Conservation (phyloP, 53 echinoderm and acorn worm genomes). For the Holothuria leucospilota region DNA sequence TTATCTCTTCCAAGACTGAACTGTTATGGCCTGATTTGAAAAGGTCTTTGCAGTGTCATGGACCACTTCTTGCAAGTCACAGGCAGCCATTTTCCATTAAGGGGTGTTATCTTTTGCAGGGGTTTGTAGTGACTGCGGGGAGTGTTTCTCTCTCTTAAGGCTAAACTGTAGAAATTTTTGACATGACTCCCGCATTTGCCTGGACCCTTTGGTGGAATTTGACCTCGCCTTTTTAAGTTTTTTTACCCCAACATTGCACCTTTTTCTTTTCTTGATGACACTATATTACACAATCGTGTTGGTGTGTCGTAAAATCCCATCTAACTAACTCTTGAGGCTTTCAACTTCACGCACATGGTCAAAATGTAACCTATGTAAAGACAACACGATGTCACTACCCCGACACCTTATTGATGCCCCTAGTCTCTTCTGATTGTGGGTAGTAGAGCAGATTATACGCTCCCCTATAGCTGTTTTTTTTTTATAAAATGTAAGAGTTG, state of each 20-base stretch:
- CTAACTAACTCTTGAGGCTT: no score
- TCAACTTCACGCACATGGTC: conserved; percentile 8
- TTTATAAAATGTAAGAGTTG: no score
- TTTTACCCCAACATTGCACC: no score
- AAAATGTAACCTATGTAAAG: not conserved
- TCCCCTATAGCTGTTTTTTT: no score
- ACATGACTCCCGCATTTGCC: no score
- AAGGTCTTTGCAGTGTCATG: conserved; percentile 11
- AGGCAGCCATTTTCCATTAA: conserved; percentile 10
- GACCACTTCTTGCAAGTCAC: not conserved
- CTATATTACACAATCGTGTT: no score
- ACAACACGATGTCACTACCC: not conserved
- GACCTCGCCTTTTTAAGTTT: no score
- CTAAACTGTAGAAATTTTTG: no score
- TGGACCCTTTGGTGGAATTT: no score
- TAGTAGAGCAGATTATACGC: no score
- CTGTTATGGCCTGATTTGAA: not conserved
- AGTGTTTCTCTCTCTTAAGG: conserved; percentile 12
- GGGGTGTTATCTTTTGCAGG: conserved; percentile 21
- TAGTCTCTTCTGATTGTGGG: not conserved
- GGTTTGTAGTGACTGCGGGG: conserved; percentile 15
- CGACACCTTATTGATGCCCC: not conserved
- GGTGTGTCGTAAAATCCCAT: no score
- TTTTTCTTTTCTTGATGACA: no score
- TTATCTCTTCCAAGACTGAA: conserved; percentile 4